phyloP scores from a whole-genome alignment of 2,113 vertebrate genomes.

The Calidris pygmaea region DNA sequence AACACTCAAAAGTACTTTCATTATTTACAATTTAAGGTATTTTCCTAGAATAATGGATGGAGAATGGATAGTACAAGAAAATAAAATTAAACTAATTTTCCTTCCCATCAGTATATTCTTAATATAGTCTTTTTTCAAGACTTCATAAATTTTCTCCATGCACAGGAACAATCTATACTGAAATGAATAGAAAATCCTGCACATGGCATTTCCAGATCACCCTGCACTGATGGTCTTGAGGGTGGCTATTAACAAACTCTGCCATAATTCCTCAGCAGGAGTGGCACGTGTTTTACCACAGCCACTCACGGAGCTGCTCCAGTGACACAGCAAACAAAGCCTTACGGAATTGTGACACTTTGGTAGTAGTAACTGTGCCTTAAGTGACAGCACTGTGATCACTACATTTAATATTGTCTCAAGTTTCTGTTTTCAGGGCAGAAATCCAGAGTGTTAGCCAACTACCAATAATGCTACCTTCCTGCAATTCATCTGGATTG shows the following conservation, averaged over 20 bases:
- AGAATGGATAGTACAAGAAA: not conserved
- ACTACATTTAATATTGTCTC: not conserved
- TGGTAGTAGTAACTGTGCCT: not conserved
- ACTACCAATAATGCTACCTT: accelerated
- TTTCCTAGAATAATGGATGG: not conserved
- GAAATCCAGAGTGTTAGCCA: not conserved
- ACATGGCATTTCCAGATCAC: not conserved
- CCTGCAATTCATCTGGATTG: not conserved
- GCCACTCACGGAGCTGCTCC: not conserved
- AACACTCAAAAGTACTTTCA: not conserved
- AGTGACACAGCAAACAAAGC: not conserved
- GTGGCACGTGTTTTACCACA: not conserved
- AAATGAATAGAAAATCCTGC: not conserved
- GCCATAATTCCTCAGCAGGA: not conserved
- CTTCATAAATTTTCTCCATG: not conserved
- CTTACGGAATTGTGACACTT: not conserved
- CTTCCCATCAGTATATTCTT: not conserved
- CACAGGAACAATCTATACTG: not conserved
- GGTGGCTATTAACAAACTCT: not conserved
- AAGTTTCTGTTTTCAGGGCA: not conserved
- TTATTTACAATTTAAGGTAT: not conserved
- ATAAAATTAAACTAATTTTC: not conserved
- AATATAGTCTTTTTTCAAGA: not conserved
- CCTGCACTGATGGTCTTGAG: not conserved
- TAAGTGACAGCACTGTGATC: not conserved